These are phyloP conservation scores for Tapirus indicus DNA, from an alignment of 2,797 vertebrate genomes.

Conservation along the genomic window DNA sequence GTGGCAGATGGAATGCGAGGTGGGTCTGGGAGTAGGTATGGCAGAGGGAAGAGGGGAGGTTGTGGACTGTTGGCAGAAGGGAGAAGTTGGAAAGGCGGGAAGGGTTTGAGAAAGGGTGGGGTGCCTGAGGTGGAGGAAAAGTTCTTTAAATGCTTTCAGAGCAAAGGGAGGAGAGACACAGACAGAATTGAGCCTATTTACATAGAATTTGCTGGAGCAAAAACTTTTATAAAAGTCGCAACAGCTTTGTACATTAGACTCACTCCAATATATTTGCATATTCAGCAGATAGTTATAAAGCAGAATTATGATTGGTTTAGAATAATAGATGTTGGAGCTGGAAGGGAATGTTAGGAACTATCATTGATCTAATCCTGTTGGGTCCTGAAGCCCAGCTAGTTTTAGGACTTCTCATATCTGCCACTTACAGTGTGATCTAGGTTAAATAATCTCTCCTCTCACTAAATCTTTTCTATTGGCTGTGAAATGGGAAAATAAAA, in stretches of 20 bases:
- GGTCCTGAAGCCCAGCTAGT: neutral
- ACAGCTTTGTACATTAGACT: neutral
- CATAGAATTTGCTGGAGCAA: constrained; percentile 21
- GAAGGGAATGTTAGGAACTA: neutral
- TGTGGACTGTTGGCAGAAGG: neutral
- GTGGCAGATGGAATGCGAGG: neutral
- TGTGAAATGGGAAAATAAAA: constrained; percentile 19
- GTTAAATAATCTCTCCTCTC: neutral
- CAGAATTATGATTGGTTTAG: neutral
- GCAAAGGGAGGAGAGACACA: neutral
- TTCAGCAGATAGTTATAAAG: neutral
- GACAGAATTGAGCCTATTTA: neutral
- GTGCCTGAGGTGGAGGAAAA: neutral
- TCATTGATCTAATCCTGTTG: neutral
- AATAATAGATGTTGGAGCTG: neutral
- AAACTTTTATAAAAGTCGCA: neutral
- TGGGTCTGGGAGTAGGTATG: neutral
- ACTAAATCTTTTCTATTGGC: neutral
- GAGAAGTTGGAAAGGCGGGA: neutral
- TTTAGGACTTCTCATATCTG: neutral
- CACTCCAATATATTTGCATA: neutral
- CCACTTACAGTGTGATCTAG: neutral
- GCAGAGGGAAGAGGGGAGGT: too few species aligned
- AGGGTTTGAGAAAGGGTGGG: neutral
- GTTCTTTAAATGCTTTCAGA: neutral